phyloP scores from a whole-genome alignment of 2,888 invertebrate genomes.

The Oithona nana region DNA sequence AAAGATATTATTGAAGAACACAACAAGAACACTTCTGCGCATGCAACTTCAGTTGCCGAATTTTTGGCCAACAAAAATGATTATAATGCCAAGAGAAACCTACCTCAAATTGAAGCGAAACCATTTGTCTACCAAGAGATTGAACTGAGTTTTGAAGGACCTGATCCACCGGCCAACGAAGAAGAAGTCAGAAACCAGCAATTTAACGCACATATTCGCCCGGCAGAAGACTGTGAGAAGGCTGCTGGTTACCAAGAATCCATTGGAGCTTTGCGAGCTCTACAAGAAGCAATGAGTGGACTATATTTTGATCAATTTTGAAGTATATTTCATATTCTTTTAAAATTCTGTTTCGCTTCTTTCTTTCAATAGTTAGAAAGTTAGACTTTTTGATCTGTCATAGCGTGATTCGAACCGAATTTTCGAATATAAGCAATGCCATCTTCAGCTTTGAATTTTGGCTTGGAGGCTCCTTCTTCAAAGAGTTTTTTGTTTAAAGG shows the following conservation, averaged over 20 bases:
- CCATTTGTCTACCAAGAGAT: conserved; percentile 46
- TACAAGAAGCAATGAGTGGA: conserved; percentile 67
- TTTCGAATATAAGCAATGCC: background rate
- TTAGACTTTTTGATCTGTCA: background rate
- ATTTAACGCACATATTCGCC: conserved; percentile 55
- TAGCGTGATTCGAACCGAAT: background rate
- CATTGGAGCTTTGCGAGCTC: conserved; percentile 61
- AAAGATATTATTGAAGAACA: conserved; percentile 50
- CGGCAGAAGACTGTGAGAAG: conserved; percentile 49
- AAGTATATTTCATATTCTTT: too few relatives aligned
- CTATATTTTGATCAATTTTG: conserved; percentile 26
- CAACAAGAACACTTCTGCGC: background rate
- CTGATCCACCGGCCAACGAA: conserved; percentile 42
- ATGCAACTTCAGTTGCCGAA: background rate
- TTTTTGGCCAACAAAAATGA: background rate
- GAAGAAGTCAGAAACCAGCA: conserved; percentile 37
- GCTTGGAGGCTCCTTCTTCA: too few relatives aligned
- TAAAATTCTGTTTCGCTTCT: too few relatives aligned
- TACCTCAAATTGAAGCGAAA: conserved; percentile 57
- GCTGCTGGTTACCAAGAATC: conserved; percentile 72
- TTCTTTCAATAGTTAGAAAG: too few relatives aligned
- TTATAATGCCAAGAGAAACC: conserved; percentile 35
- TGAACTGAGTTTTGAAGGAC: conserved; percentile 46
- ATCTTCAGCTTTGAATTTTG: background rate
- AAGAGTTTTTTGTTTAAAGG: too few relatives aligned